Evolutionary conservation across 2,797 vertebrate species (phyloP).

Genomic region (Neostethus bicornis): DNA sequence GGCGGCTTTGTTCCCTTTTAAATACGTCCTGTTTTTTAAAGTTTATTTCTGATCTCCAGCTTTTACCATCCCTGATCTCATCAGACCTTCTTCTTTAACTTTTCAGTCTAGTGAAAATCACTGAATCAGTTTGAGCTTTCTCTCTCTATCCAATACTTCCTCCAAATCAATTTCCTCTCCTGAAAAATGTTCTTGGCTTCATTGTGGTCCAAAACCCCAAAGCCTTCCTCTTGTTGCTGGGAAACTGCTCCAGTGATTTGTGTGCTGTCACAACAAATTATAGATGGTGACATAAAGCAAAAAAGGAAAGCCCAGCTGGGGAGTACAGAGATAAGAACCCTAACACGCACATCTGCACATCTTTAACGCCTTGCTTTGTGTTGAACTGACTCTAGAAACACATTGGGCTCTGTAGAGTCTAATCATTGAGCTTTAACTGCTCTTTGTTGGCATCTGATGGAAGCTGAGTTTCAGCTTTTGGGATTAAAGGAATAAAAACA

Average conservation of each 20-base stretch:
- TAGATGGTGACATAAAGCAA: constrained; percentile 53
- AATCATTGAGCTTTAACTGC: constrained; percentile 51
- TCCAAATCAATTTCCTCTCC: constrained; percentile 66
- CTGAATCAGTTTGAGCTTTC: constrained; percentile 56
- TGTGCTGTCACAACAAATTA: constrained; percentile 70
- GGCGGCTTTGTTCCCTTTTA: no score
- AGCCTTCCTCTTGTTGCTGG: constrained; percentile 67
- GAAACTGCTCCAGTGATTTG: constrained; percentile 74
- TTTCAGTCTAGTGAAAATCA: constrained; percentile 49
- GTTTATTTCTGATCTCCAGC: no score
- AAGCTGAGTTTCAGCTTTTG: constrained; percentile 46
- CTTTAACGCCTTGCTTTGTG: constrained; percentile 17
- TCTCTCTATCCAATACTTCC: constrained; percentile 44
- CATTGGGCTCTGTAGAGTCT: constrained; percentile 26
- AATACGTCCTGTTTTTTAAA: background rate
- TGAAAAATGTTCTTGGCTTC: constrained; percentile 63
- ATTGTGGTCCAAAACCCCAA: constrained; percentile 55
- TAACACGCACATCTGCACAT: constrained; percentile 28
- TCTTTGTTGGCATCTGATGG: constrained; percentile 29
- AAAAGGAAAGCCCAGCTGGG: constrained; percentile 18
- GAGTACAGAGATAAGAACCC: constrained; percentile 15
- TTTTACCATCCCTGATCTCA: background rate
- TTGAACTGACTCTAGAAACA: constrained; percentile 5
- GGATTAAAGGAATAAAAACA: constrained; percentile 58
- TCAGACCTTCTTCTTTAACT: background rate